phyloP scores from a whole-genome alignment of 2,888 invertebrate genomes.

The Argynnis bischoffii region DNA sequence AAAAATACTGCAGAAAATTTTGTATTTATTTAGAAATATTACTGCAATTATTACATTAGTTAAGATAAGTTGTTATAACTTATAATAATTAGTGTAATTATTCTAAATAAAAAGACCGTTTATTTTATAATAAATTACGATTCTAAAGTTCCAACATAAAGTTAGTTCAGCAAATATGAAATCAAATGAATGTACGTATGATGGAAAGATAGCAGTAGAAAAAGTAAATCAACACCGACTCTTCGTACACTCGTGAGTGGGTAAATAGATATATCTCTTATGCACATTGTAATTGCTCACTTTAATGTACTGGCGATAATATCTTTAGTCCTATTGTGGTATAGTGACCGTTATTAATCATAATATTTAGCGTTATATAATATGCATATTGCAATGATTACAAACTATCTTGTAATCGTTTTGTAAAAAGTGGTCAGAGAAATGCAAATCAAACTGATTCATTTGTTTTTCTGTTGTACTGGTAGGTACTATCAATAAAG shows the following conservation, averaged over 20 bases:
- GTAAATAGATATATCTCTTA: slow-evolving; percentile 28
- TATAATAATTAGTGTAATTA: no score
- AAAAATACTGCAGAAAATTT: no score
- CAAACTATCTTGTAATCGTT: no score
- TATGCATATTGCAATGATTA: no score
- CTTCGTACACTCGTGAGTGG: slow-evolving; percentile 27
- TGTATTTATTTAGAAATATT: no score
- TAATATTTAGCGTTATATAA: neutral
- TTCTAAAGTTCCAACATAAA: slow-evolving; percentile 1
- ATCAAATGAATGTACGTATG: slow-evolving; percentile 28
- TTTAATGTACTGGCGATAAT: slow-evolving; percentile 39
- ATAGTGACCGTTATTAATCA: neutral
- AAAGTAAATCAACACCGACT: slow-evolving; percentile 31
- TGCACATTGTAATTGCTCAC: slow-evolving; percentile 40
- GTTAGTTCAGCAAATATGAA: slow-evolving; percentile 23
- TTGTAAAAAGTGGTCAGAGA: no score
- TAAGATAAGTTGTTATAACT: no score
- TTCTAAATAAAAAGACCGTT: neutral
- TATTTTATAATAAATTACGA: neutral
- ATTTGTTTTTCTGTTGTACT: no score
- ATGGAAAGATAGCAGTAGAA: slow-evolving; percentile 25
- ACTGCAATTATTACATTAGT: no score
- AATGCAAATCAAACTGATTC: no score
- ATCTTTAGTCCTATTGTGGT: slow-evolving; percentile 1
- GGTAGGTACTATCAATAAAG: no score